phyloP scores from a whole-genome alignment of 2,113 vertebrate genomes.

The Phaethon lepturus region DNA sequence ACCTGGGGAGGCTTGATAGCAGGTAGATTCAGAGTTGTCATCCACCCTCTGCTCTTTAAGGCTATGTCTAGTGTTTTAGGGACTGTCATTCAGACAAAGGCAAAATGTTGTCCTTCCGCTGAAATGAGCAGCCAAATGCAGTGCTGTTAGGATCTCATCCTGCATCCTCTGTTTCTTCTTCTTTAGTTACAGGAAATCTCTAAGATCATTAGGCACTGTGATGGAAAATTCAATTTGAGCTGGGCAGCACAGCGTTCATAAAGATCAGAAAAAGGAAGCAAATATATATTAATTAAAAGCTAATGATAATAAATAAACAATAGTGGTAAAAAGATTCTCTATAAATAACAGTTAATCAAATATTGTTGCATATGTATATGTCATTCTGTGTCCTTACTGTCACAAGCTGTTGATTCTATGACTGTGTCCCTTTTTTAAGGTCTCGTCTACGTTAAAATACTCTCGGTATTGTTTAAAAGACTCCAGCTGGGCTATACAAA shows the following conservation, averaged over 20 bases:
- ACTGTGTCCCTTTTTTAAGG: neutral
- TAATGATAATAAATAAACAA: neutral
- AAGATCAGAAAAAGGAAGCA: neutral
- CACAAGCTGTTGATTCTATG: neutral
- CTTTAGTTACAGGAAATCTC: neutral
- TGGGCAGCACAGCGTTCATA: neutral
- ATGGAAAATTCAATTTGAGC: conserved; percentile 15
- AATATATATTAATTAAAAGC: neutral
- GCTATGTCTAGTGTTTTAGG: neutral
- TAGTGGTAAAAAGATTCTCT: neutral
- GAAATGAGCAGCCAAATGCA: neutral
- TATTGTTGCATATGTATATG: neutral
- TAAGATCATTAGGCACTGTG: neutral
- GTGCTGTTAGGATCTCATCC: neutral
- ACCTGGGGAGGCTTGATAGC: neutral
- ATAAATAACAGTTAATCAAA: neutral
- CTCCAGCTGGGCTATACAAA: neutral
- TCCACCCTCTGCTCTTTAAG: neutral
- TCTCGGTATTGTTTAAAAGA: neutral
- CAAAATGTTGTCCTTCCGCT: neutral
- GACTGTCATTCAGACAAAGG: neutral
- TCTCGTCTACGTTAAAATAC: neutral
- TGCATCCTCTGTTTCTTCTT: neutral
- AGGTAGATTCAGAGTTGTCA: neutral
- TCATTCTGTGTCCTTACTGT: neutral